Evolutionary conservation across 2,113 vertebrate genomes (phyloP).

Genomic region (Stercorarius parasiticus): DNA sequence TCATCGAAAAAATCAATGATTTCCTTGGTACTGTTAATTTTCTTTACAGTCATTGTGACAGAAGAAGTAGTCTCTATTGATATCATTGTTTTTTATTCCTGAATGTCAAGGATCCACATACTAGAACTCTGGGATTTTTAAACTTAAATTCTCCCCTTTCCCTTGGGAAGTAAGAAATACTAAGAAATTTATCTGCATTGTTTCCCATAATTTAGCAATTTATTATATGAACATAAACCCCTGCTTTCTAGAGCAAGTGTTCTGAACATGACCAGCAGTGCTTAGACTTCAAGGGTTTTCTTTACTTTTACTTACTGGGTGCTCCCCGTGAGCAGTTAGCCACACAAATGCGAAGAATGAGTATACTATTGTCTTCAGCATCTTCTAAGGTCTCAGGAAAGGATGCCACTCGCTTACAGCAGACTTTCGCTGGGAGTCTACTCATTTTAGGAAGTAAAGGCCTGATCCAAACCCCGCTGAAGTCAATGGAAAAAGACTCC

Average conservation of each 20-base stretch:
- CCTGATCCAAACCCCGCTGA: conserved; percentile 61
- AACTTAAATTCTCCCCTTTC: not conserved
- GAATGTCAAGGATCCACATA: not conserved
- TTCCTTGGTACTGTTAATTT: not conserved
- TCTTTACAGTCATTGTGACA: not conserved
- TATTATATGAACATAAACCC: not conserved
- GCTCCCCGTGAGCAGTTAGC: not conserved
- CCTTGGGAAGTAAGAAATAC: not conserved
- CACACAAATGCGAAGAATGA: not conserved
- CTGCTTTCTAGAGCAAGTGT: not conserved
- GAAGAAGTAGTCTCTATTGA: not conserved
- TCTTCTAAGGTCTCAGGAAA: conserved; percentile 18
- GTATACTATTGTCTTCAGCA: not conserved
- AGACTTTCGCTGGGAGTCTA: not conserved
- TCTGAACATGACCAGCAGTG: not conserved
- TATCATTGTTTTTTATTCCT: not conserved
- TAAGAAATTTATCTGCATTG: not conserved
- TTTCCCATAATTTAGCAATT: not conserved
- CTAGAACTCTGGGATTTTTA: not conserved
- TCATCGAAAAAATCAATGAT: not conserved
- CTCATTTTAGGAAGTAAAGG: conserved; percentile 59
- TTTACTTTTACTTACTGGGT: not conserved
- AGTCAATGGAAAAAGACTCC: conserved; percentile 65
- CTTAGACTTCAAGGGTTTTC: not conserved
- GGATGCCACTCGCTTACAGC: not conserved